Conservation (phyloP, 2,888 invertebrate species). For the Sussaba pulchella region DNA sequence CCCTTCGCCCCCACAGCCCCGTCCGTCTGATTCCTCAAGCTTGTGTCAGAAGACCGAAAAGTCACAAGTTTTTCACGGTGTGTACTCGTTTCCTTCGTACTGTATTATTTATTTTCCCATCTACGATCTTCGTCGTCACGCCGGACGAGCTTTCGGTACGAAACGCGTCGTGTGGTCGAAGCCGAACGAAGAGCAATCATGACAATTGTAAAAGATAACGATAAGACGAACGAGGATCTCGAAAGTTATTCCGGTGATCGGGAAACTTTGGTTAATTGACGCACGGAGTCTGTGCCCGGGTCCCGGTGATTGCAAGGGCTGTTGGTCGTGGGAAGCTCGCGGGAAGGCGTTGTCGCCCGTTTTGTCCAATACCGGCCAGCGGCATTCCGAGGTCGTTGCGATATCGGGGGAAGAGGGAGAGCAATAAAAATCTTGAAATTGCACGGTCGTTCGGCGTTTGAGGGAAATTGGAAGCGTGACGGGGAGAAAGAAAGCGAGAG, state of each 20-base stretch:
- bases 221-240: constrained; percentile 29
- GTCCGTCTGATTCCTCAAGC: too few species aligned
- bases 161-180: background rate
- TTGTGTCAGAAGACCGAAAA: background rate
- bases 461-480: background rate
- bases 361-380: background rate
- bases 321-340: background rate
- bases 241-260: constrained; percentile 32
- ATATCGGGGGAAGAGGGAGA: constrained; percentile 18
- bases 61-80: constrained; percentile 35
- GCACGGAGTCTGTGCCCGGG: constrained; percentile 41
- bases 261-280: constrained; percentile 60
- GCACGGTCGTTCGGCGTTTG: background rate
- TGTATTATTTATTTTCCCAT: background rate
- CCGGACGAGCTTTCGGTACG: background rate
- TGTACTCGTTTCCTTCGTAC: constrained; percentile 25
- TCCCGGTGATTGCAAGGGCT: constrained; percentile 40
- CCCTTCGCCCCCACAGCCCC: background rate
- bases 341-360: constrained; percentile 42
- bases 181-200: background rate
- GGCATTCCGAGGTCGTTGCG: constrained; percentile 20
- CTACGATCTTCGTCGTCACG: too few species aligned
- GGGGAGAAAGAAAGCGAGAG: constrained; percentile 28
- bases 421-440: constrained; percentile 3
- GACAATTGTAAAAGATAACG: constrained; percentile 21